These are phyloP conservation scores for Zoanthus solanderi DNA, from an alignment of 92 coral and sea anemone species.

Conservation along the genomic window DNA sequence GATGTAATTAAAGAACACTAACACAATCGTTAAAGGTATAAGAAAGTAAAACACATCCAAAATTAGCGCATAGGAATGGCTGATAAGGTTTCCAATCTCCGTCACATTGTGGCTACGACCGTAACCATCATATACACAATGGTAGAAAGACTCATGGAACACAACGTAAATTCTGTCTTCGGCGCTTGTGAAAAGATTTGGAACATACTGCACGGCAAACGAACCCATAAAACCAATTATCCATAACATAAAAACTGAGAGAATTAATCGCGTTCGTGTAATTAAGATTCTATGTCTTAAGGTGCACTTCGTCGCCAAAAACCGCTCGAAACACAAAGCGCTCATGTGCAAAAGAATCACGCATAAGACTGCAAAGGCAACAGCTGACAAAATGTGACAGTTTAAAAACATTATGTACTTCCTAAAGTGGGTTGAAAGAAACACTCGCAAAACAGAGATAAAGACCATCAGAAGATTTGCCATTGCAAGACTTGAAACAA, in stretches of 20 bases:
- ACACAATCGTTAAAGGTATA: not conserved
- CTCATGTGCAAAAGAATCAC: constrained; percentile 28
- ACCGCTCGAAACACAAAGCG: constrained; percentile 16
- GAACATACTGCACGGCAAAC: constrained; percentile 25
- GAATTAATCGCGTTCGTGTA: constrained; percentile 3
- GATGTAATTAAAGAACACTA: constrained; percentile 23
- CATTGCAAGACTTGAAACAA: constrained; percentile 17
- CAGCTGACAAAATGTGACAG: constrained; percentile 36
- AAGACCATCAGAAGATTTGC: constrained; percentile 23
- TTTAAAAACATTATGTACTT: constrained; percentile 18
- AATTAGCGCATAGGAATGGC: constrained; percentile 3
- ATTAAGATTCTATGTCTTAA: constrained; percentile 11
- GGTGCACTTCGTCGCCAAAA: constrained; percentile 31
- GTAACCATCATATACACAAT: not conserved
- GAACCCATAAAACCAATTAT: not conserved
- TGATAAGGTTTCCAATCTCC: not conserved
- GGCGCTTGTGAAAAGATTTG: constrained; percentile 7
- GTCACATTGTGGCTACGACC: not conserved
- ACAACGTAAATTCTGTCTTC: not conserved
- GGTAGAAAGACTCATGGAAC: constrained; percentile 41
- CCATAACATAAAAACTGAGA: constrained; percentile 10
- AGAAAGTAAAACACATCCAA: constrained; percentile 33
- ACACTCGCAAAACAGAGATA: constrained; percentile 8
- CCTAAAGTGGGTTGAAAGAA: constrained; percentile 14
- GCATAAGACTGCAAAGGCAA: constrained; percentile 23